phyloP scores from a whole-genome alignment of 2,888 invertebrate species.

The Mesochorus sp. region DNA sequence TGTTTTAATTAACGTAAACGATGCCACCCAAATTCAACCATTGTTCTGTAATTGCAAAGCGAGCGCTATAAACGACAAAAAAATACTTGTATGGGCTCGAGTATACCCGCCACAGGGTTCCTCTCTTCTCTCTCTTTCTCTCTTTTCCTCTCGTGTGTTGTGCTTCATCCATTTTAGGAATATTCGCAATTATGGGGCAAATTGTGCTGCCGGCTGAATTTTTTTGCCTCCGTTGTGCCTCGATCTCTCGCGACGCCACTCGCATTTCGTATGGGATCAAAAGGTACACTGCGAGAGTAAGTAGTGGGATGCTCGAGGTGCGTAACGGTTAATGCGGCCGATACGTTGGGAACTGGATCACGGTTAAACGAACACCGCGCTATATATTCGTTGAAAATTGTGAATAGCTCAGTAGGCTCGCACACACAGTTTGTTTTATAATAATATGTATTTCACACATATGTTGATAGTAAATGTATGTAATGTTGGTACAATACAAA shows the following conservation, averaged over 20 bases:
- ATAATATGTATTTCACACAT: background rate
- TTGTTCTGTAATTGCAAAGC: constrained; percentile 50
- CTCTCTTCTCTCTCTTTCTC: background rate
- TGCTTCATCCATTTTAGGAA: constrained; percentile 50
- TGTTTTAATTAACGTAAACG: constrained; percentile 50
- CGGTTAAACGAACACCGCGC: constrained; percentile 60
- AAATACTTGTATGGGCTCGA: background rate
- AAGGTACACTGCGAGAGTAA: constrained; percentile 21
- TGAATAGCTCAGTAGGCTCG: constrained; percentile 51
- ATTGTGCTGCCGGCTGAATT: constrained; percentile 5
- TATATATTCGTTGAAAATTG: constrained; percentile 55
- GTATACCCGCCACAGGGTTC: background rate
- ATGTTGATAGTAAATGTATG: background rate
- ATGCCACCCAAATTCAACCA: constrained; percentile 37
- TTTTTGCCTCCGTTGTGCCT: background rate
- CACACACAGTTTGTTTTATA: background rate
- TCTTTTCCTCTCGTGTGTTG: background rate
- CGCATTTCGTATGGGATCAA: constrained; percentile 16
- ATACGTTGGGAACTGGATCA: constrained; percentile 66
- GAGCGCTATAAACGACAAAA: constrained; percentile 8
- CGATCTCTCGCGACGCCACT: constrained; percentile 18
- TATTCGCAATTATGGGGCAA: constrained; percentile 41
- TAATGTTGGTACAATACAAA: background rate
- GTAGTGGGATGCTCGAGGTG: constrained; percentile 30
- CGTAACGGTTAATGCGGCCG: constrained; percentile 62